Base-by-base conservation (phyloP, 2,113 vertebrate species). In the Ammodytes marinus region DNA sequence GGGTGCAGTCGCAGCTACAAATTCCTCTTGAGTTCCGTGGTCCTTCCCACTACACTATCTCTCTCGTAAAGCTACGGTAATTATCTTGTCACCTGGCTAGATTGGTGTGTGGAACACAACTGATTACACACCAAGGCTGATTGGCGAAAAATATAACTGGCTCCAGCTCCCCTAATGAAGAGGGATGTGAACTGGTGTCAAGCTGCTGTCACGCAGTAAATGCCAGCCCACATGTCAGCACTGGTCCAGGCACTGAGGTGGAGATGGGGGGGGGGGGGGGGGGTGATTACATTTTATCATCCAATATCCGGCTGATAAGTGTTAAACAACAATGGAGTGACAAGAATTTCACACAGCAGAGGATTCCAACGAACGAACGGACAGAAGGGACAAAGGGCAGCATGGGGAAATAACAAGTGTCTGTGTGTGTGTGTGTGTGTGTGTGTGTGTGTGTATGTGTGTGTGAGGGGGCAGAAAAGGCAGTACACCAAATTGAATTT, bases 81-180 rank as follows among this genome's bases (percentile, higher is more conserved):
- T 93, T 92, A 94, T 91, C 91, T 93, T 91, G 90, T 94, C 92
- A 91, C 65, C 45, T 43, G 52, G 57, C 81, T 84, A 50, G 73
- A 89, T 85, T 61, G 65, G 69, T 86, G 84, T 86, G 86, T 88
- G 90, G 86, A 91, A 88, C 79, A 81, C 86, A 82, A 69, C 77
- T 84, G 83, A 89, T 87, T 90, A 87, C 67, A 87, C 67, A 65
- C 59, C 53, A 14, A 76, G 75, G 77, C 89, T 88, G 89, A 93
- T 80, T 87, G 92, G 87, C 87, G 67, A 73, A 86, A 82, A 77
- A 79, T 89, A 87, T 91, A 93, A 93, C 64, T 19, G 74, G 88
- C 88, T 90, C 39, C 77, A 81, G 85, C 79, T 71, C 79, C 83
- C 59, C 86, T 89, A 91, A 93, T 90, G 90, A 91, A 89, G 88